A percentile compares a stretch with the other conserved stretches of the same genome.
phyloP scores from a whole-genome alignment of 2,888 invertebrate genomes.

The Eulithis prunata region DNA sequence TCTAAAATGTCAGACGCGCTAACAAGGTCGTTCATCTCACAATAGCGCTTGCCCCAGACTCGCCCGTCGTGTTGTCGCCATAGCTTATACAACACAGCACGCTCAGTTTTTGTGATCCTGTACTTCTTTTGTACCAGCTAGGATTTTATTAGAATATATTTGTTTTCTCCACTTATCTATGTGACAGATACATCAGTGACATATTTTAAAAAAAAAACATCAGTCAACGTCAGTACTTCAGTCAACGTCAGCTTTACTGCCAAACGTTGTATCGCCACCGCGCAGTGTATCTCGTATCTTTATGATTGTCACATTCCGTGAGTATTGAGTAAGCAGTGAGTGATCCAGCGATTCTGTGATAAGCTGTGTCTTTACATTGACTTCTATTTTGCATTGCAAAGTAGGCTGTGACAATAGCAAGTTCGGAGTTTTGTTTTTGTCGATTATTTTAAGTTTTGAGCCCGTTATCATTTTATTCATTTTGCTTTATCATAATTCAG shows the following conservation, averaged over 20 bases:
- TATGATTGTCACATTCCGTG: no score
- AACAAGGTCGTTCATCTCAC: slow-evolving; percentile 16
- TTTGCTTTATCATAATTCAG: slow-evolving; percentile 13
- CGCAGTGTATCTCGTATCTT: no score
- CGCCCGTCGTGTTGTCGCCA: slow-evolving; percentile 2
- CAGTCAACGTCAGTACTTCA: no score
- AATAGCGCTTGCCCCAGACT: slow-evolving; percentile 18
- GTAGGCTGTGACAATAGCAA: slow-evolving; percentile 25
- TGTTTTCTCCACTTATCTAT: no score
- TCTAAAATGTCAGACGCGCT: slow-evolving; percentile 2
- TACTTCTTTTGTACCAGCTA: no score
- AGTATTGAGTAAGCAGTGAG: neutral
- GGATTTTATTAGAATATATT: no score
- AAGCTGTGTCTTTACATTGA: slow-evolving; percentile 23
- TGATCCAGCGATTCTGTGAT: neutral
- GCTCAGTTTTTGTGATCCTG: neutral
- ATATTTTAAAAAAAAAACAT: no score
- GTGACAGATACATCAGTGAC: no score
- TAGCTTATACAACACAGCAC: neutral
- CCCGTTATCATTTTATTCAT: slow-evolving; percentile 26
- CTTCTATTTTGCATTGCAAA: slow-evolving; percentile 33
- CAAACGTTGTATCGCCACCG: no score
- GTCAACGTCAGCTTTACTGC: no score
- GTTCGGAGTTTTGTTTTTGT: slow-evolving; percentile 22
- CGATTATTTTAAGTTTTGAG: slow-evolving; percentile 30